Percentiles rank a stretch among this genome's conserved stretches.
These are phyloP conservation scores for Anagyrus pseudococci DNA, from an alignment of 2,888 invertebrate genomes.

Conservation along the genomic window DNA sequence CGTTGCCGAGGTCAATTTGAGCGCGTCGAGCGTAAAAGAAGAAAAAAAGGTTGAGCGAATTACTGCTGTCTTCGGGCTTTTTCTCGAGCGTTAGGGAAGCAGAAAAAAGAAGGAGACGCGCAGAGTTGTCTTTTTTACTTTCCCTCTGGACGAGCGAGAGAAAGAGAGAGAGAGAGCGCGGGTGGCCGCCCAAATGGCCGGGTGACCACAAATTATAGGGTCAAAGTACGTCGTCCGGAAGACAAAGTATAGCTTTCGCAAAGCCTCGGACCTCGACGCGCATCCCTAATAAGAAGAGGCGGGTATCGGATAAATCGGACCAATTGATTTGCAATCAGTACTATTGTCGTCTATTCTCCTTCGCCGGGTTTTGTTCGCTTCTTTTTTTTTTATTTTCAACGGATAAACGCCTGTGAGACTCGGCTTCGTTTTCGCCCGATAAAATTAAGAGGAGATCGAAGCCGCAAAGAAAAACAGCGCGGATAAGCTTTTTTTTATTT, in stretches of 20 bases:
- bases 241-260: too few relatives aligned
- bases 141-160: too few relatives aligned
- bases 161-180: background rate
- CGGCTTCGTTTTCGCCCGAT: background rate
- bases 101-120: background rate
- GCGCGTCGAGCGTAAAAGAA: background rate
- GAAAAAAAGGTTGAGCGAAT: background rate
- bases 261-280: slow-evolving; percentile 9
- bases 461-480: background rate
- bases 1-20: too few relatives aligned
- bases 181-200: background rate
- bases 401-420: background rate
- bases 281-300: slow-evolving; percentile 28
- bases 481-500: too few relatives aligned
- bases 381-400: background rate
- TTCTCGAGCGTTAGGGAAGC: background rate
- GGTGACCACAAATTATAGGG: slow-evolving; percentile 56
- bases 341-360: slow-evolving; percentile 54
- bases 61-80: background rate
- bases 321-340: slow-evolving; percentile 55
- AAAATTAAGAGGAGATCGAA: too few relatives aligned
- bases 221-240: slow-evolving; percentile 56
- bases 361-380: background rate
- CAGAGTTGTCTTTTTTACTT: background rate
- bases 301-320: slow-evolving; percentile 15